Evolutionary conservation across 64 coral and sea anemone species (phyloP).

Genomic region (Stylophora pistillata): DNA sequence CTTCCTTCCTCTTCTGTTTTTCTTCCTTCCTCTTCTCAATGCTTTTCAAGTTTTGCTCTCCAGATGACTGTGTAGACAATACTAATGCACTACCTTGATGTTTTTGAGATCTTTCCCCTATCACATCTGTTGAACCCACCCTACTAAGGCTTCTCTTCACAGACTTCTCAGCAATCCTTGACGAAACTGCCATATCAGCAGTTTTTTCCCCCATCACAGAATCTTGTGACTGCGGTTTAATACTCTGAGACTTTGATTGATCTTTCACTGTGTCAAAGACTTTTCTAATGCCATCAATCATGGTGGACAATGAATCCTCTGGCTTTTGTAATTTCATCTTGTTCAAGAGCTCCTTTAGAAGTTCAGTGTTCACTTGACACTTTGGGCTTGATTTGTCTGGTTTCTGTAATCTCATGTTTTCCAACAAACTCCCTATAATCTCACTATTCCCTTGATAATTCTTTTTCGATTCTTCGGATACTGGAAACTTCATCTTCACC

Average conservation of each 20-base stretch:
- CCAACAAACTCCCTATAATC: too few species aligned
- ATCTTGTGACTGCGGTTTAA: background rate
- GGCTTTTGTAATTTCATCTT: background rate
- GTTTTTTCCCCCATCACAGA: background rate
- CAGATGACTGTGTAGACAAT: background rate
- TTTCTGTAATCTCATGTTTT: too few species aligned
- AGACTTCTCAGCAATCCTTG: background rate
- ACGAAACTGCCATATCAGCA: background rate
- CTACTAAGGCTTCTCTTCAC: background rate
- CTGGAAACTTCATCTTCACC: background rate
- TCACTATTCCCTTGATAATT: too few species aligned
- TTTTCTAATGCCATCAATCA: constrained; percentile 2
- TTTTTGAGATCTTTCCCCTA: background rate
- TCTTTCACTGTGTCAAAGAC: constrained; percentile 2
- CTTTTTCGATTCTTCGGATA: background rate
- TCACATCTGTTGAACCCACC: background rate
- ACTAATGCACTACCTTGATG: background rate
- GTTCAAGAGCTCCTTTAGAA: background rate
- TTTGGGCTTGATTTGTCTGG: background rate
- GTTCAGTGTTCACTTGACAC: constrained; percentile 5
- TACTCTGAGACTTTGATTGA: background rate
- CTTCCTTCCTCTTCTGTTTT: background rate
- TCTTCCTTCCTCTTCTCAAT: background rate
- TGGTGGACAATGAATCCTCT: background rate
- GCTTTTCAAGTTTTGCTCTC: background rate